phyloP scores from a whole-genome alignment of 1,140 invertebrate species.

The Drosophila tani region DNA sequence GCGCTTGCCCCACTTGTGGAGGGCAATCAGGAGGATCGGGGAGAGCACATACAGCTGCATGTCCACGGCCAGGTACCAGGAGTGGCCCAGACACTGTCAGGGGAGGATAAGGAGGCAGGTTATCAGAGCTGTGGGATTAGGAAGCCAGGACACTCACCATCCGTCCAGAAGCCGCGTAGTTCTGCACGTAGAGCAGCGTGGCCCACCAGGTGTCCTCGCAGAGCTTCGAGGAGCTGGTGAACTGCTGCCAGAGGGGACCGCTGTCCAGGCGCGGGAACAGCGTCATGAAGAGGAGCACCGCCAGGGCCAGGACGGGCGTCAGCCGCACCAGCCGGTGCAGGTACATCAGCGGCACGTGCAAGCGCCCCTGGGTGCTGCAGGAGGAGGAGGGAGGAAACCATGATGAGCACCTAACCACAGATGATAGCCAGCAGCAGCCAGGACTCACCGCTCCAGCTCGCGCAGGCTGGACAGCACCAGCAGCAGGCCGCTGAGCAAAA shows the following conservation, averaged over 20 bases:
- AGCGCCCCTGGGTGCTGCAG: slow-evolving; percentile 42
- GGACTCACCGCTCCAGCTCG: slow-evolving; percentile 86
- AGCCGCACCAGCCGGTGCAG: slow-evolving; percentile 77
- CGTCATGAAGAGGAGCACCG: slow-evolving; percentile 71
- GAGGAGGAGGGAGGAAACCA: not conserved
- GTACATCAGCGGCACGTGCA: slow-evolving; percentile 78
- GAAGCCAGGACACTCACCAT: slow-evolving; percentile 52
- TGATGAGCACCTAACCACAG: not conserved
- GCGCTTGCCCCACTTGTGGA: slow-evolving; percentile 87
- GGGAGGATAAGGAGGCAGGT: not conserved
- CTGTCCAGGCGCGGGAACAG: slow-evolving; percentile 61
- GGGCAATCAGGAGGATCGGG: slow-evolving; percentile 89
- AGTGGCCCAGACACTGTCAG: slow-evolving; percentile 93
- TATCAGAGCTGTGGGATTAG: not conserved
- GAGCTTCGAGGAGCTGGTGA: slow-evolving; percentile 48
- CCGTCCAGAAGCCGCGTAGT: slow-evolving; percentile 71
- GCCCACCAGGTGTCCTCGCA: slow-evolving; percentile 79
- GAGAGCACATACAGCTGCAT: slow-evolving; percentile 93
- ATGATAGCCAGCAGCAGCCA: not conserved
- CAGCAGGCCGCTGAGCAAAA: slow-evolving; percentile 89
- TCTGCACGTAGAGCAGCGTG: slow-evolving; percentile 77
- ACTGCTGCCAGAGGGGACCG: slow-evolving; percentile 73
- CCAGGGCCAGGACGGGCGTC: slow-evolving; percentile 71
- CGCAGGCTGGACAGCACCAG: slow-evolving; percentile 88
- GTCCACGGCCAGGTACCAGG: slow-evolving; percentile 95